Conservation (phyloP, 2,113 vertebrate genomes). For the Excalfactoria chinensis region DNA sequence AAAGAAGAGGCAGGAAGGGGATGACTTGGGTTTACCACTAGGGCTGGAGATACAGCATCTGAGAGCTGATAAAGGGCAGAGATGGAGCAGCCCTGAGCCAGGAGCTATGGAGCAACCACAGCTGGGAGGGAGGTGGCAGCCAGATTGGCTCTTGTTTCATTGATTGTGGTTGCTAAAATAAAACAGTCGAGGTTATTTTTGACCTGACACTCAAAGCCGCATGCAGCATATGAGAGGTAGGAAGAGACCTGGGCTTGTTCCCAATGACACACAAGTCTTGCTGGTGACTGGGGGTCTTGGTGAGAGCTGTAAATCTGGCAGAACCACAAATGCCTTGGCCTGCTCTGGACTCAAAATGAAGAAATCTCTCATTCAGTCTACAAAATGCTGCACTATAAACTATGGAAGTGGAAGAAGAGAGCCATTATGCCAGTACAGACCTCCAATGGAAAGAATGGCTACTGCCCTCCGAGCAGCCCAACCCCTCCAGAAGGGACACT, state of each 20-base stretch:
- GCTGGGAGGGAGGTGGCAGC: neutral
- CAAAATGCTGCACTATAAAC: neutral
- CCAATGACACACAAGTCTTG: neutral
- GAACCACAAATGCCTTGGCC: neutral
- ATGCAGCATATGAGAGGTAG: constrained; percentile 1
- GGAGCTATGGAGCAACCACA: constrained; percentile 34
- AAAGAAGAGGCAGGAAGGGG: neutral
- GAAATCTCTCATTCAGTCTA: neutral
- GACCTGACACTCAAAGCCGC: constrained; percentile 36
- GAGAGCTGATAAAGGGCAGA: neutral
- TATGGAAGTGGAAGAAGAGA: neutral
- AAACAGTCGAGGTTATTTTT: constrained; percentile 62
- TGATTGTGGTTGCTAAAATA: constrained; percentile 43
- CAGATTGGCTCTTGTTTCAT: constrained; percentile 63
- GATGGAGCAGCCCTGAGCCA: neutral
- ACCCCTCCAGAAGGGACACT: neutral
- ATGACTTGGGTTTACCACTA: neutral
- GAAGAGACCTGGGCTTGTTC: neutral
- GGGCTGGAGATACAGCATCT: neutral
- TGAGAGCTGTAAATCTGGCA: neutral
- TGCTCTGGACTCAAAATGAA: neutral
- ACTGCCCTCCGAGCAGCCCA: neutral
- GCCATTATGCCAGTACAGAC: neutral
- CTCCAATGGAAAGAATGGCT: neutral
- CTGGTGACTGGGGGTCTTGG: neutral